Evolutionary conservation across 2,113 vertebrate species (phyloP).

Genomic region (Pseudopodoces humilis): DNA sequence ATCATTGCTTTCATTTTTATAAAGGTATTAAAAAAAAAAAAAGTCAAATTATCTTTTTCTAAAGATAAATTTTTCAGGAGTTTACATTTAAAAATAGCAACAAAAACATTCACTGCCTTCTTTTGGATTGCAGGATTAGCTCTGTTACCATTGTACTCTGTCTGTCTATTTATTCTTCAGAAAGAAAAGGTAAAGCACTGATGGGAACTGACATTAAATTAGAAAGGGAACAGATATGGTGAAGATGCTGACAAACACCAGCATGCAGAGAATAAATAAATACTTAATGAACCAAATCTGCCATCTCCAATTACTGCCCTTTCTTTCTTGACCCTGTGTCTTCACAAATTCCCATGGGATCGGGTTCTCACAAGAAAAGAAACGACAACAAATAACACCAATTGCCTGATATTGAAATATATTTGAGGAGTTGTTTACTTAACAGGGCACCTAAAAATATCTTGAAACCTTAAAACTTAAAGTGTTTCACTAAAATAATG

Average conservation of each 20-base stretch:
- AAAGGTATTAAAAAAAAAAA: not conserved
- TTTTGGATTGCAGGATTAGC: not conserved
- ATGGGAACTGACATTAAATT: not conserved
- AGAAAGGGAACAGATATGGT: not conserved
- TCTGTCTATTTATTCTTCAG: not conserved
- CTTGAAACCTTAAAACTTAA: not conserved
- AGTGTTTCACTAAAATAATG: not conserved
- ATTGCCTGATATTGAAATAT: not conserved
- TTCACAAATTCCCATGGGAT: not conserved
- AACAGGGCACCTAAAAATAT: not conserved
- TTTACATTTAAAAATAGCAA: not conserved
- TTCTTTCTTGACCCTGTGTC: not conserved
- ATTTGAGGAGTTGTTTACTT: not conserved
- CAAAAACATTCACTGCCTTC: not conserved
- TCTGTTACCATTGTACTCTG: not conserved
- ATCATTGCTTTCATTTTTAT: not conserved
- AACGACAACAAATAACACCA: not conserved
- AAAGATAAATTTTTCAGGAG: not conserved
- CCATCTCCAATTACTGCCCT: not conserved
- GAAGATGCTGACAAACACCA: not conserved
- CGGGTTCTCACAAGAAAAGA: not conserved
- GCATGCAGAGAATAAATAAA: slow-evolving; percentile 1
- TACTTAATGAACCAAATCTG: slow-evolving; percentile 25
- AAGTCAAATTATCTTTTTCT: not conserved
- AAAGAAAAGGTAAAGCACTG: not conserved